Evolutionary conservation across 2,888 invertebrate species (phyloP), one percentile per base, ranked within the genome.

Genomic region (Nyleta sp.): DNA sequence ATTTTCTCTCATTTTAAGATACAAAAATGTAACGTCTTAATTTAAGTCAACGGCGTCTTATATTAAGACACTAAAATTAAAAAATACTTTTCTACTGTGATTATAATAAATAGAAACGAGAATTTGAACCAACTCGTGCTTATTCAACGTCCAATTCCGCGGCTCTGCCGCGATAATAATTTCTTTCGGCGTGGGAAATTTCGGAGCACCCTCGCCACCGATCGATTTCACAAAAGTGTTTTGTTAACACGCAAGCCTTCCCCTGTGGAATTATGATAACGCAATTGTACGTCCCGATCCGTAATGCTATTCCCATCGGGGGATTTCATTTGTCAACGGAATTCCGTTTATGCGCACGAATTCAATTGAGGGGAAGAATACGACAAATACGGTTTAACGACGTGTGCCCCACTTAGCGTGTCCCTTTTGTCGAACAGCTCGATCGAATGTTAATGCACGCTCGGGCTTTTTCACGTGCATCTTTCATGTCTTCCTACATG

Each of bases 221-320:
- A 46, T 46, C 44, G 44, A 50, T 50, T 50, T 15, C 13, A 10
- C 15, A 24, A 50, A 28, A 50, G 50, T 24, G 50, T 24, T 50
- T 50, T 50, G 50, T 46, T 46, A 46, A 46, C 44, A 20, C 22
- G 22, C 44, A 11, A 40, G 18, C 11, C 22, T 20, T n/a, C 10
- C 22, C 20, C 20, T n/a, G 44, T 20, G 24, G 15, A 48, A 28
- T 53, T 53, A 53, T 22, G 53, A 35, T 53, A 53, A 22, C 28
- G 53, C 40, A 57, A 57, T 57, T 57, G 55, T 57, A 40, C 38
- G 15, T 10, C 38, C 10, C 24, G 20, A 57, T 57, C 24, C 42
- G 28, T 57, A 42, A 38, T 42, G 40, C 55, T 18, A 10, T 10
- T 55, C 40, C 18, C 40, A 13, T 0, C 18, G 35, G n/a, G 28